Base-by-base conservation (phyloP, 1,140 invertebrate genomes). In the Brachionus asplanchnoidis region DNA sequence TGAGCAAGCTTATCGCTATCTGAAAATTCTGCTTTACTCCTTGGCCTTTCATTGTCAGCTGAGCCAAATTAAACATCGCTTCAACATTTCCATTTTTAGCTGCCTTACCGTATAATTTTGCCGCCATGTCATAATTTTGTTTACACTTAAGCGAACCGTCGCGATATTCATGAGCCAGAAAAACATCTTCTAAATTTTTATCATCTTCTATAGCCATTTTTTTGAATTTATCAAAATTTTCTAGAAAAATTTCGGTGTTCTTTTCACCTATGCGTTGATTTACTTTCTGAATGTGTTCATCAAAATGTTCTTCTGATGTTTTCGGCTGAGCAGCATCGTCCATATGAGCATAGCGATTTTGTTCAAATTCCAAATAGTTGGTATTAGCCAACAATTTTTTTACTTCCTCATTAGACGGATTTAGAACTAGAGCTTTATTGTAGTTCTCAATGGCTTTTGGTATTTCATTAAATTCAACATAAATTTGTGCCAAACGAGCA, bases 91-190 rank as follows among this genome's bases (percentile, higher is more conserved):
- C 73, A 6, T 32, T 9, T 2, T 50, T 78, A 14, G 73, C 73
- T 78, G 73, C 73, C 50, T 78, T 78, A 4, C 9, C 5, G 28
- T 50, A 78, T 50, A 26, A 78, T 26, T 53, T 78, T 0, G 44
- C 73, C 14, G 73, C 73, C 28, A 17, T 12, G 1, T 78, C 44
- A 53, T 78, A 78, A n/a, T 78, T 17, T 78, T 78, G 73, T 53
- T 23, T 40, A n/a, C 20, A 5, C 3, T 78, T 50, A 14, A 12
- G 12, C 14, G 42, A 46, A 50, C 73, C 73, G n/a, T 50, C 42
- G 26, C 44, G n/a, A 26, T 78, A 78, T 53, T 50, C 44, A 78
- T 50, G 73, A 32, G 42, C 73, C 68, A 36, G 17, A 36, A 36
- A 73, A 73, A 73, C 68, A 40, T 73, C 68, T 20, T 17, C 12